phyloP scores from a whole-genome alignment of 2,888 invertebrate species.

The Acleris literana region DNA sequence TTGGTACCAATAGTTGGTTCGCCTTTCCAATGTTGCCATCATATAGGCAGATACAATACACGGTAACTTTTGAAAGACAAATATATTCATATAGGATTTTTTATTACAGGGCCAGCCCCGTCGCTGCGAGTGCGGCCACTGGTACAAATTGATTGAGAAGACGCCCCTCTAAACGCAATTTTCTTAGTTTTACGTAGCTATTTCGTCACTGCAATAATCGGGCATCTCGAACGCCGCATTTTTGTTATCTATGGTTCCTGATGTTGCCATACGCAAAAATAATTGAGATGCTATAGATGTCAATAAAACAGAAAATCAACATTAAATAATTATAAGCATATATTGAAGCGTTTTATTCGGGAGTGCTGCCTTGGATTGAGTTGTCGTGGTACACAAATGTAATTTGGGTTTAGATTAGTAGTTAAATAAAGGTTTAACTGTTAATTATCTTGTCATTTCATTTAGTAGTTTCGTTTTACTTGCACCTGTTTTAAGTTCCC shows the following conservation, averaged over 20 bases:
- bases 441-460: slow-evolving; percentile 30
- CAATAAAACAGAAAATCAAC: slow-evolving; percentile 57
- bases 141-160: slow-evolving; percentile 96
- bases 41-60: too few relatives aligned
- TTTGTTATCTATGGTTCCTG: slow-evolving; percentile 52
- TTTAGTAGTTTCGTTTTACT: slow-evolving; percentile 5
- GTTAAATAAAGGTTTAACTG: slow-evolving; percentile 36
- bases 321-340: slow-evolving; percentile 76
- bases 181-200: slow-evolving; percentile 69
- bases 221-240: slow-evolving; percentile 57
- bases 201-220: slow-evolving; percentile 58
- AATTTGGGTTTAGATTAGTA: slow-evolving; percentile 33
- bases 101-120: slow-evolving; percentile 89
- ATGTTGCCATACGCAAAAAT: slow-evolving; percentile 56
- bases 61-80: neutral
- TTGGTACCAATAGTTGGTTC: too few relatives aligned
- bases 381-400: slow-evolving; percentile 32
- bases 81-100: slow-evolving; percentile 27
- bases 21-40: too few relatives aligned
- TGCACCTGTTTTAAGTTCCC: neutral
- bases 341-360: slow-evolving; percentile 63
- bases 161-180: slow-evolving; percentile 85
- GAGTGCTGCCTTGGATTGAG: slow-evolving; percentile 38
- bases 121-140: slow-evolving; percentile 98
- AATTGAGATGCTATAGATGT: slow-evolving; percentile 58